Conservation (phyloP, 2,888 invertebrate genomes). For the Sclerodermus sp. region DNA sequence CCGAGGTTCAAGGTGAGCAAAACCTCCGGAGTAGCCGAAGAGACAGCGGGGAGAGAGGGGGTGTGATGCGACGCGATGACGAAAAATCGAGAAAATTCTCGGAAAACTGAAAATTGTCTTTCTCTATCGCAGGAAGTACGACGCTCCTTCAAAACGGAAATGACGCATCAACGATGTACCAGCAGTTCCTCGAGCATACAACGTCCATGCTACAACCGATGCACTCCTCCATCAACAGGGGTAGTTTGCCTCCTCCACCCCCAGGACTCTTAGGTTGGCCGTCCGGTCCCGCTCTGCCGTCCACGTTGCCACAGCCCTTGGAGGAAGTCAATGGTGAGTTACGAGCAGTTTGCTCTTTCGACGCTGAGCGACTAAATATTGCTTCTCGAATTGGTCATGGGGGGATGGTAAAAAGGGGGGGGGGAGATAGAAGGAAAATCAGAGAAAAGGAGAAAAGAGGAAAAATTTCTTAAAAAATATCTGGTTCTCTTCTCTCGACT, state of each 20-base stretch:
- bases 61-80: no score
- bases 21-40: no score
- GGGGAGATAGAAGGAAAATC: no score
- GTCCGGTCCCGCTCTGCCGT: conserved; percentile 33
- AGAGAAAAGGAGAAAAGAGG: not conserved
- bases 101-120: not conserved
- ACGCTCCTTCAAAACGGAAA: conserved; percentile 45
- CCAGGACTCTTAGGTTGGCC: conserved; percentile 33
- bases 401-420: not conserved
- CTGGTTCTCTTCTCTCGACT: no score
- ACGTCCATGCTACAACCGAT: conserved; percentile 51
- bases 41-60: no score
- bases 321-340: conserved; percentile 55
- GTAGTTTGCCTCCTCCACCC: conserved; percentile 43
- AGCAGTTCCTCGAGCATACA: conserved; percentile 53
- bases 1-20: conserved; percentile 49
- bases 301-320: conserved; percentile 45
- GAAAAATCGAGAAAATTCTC: no score
- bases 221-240: conserved; percentile 44
- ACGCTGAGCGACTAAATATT: no score
- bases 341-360: not conserved
- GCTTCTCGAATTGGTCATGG: no score
- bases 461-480: no score
- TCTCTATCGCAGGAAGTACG: conserved; percentile 38
- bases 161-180: conserved; percentile 51